Evolutionary conservation across 2,888 invertebrate species (phyloP).

Genomic region (Camponotus fellah): DNA sequence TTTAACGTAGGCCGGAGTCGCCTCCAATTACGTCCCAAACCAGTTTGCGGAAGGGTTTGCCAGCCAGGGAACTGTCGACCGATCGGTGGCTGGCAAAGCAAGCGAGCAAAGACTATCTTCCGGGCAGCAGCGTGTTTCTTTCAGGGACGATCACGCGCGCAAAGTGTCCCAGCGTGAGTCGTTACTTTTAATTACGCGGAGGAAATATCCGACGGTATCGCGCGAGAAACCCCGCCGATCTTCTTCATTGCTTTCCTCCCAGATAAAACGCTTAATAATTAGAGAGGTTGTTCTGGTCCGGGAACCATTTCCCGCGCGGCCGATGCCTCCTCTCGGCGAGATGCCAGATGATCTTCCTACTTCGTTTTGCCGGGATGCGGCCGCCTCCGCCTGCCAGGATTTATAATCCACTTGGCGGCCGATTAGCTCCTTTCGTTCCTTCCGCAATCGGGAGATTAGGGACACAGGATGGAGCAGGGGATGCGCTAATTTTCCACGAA

Average conservation of each 20-base stretch:
- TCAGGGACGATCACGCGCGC: constrained; percentile 56
- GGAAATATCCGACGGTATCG: constrained; percentile 15
- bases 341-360: constrained; percentile 63
- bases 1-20: constrained; percentile 75
- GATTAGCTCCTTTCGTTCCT: constrained; percentile 73
- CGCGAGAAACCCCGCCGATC: constrained; percentile 22
- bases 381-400: constrained; percentile 61
- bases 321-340: constrained; percentile 56
- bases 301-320: constrained; percentile 30
- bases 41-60: constrained; percentile 75
- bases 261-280: constrained; percentile 78
- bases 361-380: not conserved
- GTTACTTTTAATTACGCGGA: constrained; percentile 71
- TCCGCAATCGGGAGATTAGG: constrained; percentile 66
- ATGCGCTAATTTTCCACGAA: constrained; percentile 32
- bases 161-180: constrained; percentile 62
- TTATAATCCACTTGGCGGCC: constrained; percentile 72
- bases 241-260: constrained; percentile 30
- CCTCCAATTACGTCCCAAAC: constrained; percentile 81
- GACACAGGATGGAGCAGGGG: constrained; percentile 28
- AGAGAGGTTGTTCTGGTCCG: constrained; percentile 60
- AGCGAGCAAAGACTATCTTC: constrained; percentile 28
- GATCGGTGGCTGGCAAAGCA: constrained; percentile 55
- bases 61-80: constrained; percentile 4
- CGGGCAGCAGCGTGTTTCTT: constrained; percentile 47